Conservation (phyloP, 2,113 vertebrate genomes). For the Coregonus clupeaformis region DNA sequence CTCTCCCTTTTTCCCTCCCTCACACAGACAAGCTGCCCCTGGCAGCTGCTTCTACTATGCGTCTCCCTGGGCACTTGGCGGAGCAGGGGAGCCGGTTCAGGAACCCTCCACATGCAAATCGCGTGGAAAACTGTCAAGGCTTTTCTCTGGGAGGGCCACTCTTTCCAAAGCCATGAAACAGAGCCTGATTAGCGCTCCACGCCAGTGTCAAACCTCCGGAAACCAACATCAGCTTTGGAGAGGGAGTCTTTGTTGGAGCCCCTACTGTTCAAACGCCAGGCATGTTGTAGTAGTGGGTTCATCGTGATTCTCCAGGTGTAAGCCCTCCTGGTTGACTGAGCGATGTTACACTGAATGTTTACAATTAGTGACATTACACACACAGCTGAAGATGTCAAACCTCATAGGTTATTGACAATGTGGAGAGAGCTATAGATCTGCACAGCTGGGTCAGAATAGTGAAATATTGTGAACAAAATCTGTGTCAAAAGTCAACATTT, state of each 20-base stretch:
- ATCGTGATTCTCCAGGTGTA: background rate
- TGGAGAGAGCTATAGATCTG: background rate
- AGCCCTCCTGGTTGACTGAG: background rate
- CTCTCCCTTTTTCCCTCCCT: constrained; percentile 29
- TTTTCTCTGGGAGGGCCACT: constrained; percentile 24
- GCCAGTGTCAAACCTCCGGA: constrained; percentile 37
- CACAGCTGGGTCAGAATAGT: background rate
- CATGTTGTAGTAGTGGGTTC: no score
- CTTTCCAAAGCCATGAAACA: constrained; percentile 33
- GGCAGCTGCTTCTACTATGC: constrained; percentile 69
- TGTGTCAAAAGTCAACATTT: background rate
- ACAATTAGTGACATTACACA: background rate
- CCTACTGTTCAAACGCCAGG: background rate
- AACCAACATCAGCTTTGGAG: constrained; percentile 22
- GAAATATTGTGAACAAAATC: background rate
- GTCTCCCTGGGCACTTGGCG: constrained; percentile 19
- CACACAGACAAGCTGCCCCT: constrained; percentile 66
- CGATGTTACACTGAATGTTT: background rate
- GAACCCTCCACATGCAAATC: constrained; percentile 62
- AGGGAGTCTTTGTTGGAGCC: background rate
- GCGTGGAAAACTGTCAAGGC: constrained; percentile 30
- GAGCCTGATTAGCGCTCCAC: constrained; percentile 46
- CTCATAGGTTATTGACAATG: background rate
- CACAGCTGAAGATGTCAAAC: background rate
- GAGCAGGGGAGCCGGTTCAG: constrained; percentile 35